Evolutionary conservation across 2,888 invertebrate genomes (phyloP), one percentile per base, ranked within the genome.

Genomic region (Lapara coniferarum): DNA sequence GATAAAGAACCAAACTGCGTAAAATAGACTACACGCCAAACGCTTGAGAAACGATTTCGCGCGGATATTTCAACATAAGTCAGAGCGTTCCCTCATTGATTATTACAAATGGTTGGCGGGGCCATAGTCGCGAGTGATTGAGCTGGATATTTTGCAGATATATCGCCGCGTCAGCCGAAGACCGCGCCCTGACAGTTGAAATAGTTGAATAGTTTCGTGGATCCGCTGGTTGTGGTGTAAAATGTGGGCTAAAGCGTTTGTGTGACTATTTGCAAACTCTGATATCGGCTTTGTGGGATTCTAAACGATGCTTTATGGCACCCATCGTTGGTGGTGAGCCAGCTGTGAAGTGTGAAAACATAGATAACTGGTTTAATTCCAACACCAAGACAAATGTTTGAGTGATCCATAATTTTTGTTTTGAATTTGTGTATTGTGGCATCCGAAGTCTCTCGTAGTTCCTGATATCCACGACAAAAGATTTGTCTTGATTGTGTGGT

Each of bases 141-240:
- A 85, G 83, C 79, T 79, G 83, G 83, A 84, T 84, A 46, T 83
- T 81, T 77, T 74, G 79, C 75, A 80, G 83, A 86, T 83, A 82
- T 82, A 88, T 85, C 76, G 80, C 74, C 70, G 56, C 67, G 71
- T 75, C 80, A 75, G 77, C 72, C 74, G 72, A 75, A 75, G 77
- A 84, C 85, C 83, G 79, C 82, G 70, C 75, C 78, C 84, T 85
- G 87, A 84, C 87, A 85, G 81, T 73, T 84, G 85, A 85, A 88
- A 88, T 85, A 84, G 84, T 80, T 83, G 87, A 87, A 88, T 86
- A 87, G 87, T 88, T 86, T 81, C 79, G 77, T 76, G 77, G 74
- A 77, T 74, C 66, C 66, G 52, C 66, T 71, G 56, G 12, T 66
- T 56, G 51, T 74, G 77, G 78, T 73, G 1, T 46, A 66, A 73